A percentile compares a stretch with the other conserved stretches of the same genome.
These are phyloP conservation scores for Motacilla alba DNA, from an alignment of 2,113 vertebrate genomes.

Conservation along the genomic window DNA sequence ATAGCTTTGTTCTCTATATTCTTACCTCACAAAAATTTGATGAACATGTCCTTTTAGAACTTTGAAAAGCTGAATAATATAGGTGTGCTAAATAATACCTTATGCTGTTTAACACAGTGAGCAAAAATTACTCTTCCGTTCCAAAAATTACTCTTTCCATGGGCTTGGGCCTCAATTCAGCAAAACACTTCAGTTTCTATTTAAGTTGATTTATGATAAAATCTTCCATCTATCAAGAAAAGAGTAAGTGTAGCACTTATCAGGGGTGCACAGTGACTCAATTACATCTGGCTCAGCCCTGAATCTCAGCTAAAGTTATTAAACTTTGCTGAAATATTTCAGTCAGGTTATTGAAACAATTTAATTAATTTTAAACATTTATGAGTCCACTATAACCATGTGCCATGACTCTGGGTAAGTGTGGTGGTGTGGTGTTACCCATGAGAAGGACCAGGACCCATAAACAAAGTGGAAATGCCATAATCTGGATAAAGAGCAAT, in stretches of 20 bases:
- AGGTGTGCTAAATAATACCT: background rate
- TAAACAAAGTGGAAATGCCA: background rate
- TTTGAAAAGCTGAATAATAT: background rate
- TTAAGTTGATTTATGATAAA: background rate
- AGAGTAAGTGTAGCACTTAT: background rate
- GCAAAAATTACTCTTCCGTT: background rate
- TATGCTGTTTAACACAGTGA: background rate
- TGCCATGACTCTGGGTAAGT: accelerated
- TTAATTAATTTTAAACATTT: background rate
- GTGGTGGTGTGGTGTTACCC: background rate
- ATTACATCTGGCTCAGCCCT: background rate
- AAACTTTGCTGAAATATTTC: background rate
- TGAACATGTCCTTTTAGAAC: background rate
- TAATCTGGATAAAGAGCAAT: background rate
- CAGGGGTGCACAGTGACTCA: background rate
- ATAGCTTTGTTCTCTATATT: background rate
- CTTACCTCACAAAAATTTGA: background rate
- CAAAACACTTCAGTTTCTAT: background rate
- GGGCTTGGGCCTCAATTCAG: background rate
- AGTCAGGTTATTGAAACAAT: background rate
- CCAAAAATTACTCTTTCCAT: background rate
- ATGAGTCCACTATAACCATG: background rate
- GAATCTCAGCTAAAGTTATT: background rate
- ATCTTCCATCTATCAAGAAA: background rate
- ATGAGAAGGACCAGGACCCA: background rate